Evolutionary conservation across 2,113 vertebrate genomes (phyloP), one percentile per base, ranked within the genome.

Genomic region (Atherinomorus stipes): DNA sequence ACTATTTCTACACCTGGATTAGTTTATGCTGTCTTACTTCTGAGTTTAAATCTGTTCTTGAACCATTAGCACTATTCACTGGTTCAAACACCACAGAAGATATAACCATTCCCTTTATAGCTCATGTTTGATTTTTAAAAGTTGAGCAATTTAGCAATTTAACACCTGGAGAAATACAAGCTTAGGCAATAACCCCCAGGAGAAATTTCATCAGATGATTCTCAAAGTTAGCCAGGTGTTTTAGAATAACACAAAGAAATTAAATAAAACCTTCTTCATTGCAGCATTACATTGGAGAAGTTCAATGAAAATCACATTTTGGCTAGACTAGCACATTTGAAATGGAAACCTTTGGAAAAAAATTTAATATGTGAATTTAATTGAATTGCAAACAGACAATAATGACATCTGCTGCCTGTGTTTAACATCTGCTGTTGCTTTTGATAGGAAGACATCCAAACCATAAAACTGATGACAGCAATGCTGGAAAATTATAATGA

Each of bases 1-100:
- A 61, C 56, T 67, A 71, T 64, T 65, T 53, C 49, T 66, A 76
- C 88, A 90, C 84, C 86, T 91, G 91, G 81, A 79, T 84, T 85
- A 76, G 85, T 87, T 91, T 89, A 89, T 38, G 53, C 56, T 1
- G 53, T 63, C 64, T 82, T 58, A 78, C 67, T n/a, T 76, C 53
- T 3, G 34, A 72, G 71, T 50, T 83, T 56, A 66, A 71, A 78
- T 79, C 53, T 53, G 6, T 44, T 63, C 34, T 62, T 64, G 66
- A 76, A 80, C 76, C 47, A 74, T 81, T 66, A 78, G 61, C 54
- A 21, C 54, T 19, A 54, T 59, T 63, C 63, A 74, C 64, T 38
- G 64, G 45, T 63, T 76, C 64, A 73, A 61, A 74, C 34, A 53
- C 21, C 9, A 56, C 28, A 19, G 28, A 60, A 57, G 58, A 38